Evolutionary conservation across 1,140 invertebrate genomes (phyloP).

Genomic region (Agrypnia vestita): DNA sequence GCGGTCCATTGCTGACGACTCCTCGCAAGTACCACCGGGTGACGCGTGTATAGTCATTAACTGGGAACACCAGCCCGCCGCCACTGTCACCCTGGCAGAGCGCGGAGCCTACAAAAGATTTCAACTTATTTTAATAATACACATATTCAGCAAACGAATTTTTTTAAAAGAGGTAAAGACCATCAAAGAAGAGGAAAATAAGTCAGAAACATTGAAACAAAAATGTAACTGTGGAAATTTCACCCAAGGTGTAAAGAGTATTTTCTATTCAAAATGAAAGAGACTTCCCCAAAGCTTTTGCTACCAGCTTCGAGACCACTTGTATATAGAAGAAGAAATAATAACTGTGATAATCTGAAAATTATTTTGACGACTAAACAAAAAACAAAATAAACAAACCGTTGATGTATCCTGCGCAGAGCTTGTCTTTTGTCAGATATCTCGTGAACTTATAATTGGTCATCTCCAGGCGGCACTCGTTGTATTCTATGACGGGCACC

Average conservation of each 20-base stretch:
- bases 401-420: neutral
- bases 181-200: too few species aligned
- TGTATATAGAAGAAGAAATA: too few species aligned
- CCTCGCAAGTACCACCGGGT: neutral
- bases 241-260: too few species aligned
- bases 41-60: neutral
- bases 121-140: neutral
- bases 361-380: too few species aligned
- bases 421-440: neutral
- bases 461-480: neutral
- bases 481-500: neutral
- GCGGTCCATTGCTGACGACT: neutral
- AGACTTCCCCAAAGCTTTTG: too few species aligned
- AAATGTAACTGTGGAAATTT: too few species aligned
- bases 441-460: neutral
- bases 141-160: too few species aligned
- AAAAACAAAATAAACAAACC: neutral
- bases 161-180: too few species aligned
- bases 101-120: conserved; percentile 29
- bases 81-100: conserved; percentile 9
- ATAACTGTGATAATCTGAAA: too few species aligned
- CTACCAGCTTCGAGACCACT: too few species aligned
- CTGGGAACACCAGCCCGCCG: conserved; percentile 5
- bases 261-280: too few species aligned
- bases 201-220: too few species aligned